Conservation (phyloP, 2,797 vertebrate genomes). For the Sebastolobus alascanus region DNA sequence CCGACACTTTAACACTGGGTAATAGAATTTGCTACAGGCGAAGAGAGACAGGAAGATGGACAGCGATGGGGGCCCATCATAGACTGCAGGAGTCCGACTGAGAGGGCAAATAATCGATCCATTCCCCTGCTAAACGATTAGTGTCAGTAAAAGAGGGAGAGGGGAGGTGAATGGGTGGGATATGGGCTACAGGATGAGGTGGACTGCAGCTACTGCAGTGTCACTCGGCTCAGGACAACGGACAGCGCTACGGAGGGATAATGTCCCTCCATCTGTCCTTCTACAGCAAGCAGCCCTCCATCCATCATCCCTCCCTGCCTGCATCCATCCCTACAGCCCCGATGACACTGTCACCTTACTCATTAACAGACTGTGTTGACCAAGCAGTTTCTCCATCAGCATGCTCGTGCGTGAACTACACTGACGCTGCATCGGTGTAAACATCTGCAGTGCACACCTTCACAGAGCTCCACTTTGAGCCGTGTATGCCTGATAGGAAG, state of each 20-base stretch:
- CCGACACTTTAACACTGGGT: conserved; percentile 55
- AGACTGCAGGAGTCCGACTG: conserved; percentile 15
- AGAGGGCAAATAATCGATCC: conserved; percentile 62
- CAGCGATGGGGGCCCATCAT: neutral
- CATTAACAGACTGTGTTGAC: conserved; percentile 71
- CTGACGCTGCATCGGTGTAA: conserved; percentile 56
- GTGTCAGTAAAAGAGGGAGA: conserved; percentile 55
- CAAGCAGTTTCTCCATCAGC: conserved; percentile 70
- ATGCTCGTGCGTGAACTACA: conserved; percentile 57
- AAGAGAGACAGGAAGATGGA: conserved; percentile 38
- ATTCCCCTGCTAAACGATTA: conserved; percentile 55
- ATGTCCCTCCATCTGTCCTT: conserved; percentile 59
- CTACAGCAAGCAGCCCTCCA: conserved; percentile 28
- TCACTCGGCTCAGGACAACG: conserved; percentile 50
- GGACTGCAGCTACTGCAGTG: conserved; percentile 66
- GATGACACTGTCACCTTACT: conserved; percentile 74
- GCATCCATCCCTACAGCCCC: conserved; percentile 15
- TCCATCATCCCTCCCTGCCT: conserved; percentile 55
- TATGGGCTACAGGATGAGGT: conserved; percentile 32
- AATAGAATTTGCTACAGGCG: conserved; percentile 35
- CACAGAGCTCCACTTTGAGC: conserved; percentile 43
- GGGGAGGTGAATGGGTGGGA: conserved; percentile 36
- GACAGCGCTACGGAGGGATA: conserved; percentile 35
- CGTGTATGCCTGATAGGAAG: neutral
- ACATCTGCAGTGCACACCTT: conserved; percentile 40